phyloP scores from a whole-genome alignment of 2,797 vertebrate species.

The Passerculus sandwichensis region DNA sequence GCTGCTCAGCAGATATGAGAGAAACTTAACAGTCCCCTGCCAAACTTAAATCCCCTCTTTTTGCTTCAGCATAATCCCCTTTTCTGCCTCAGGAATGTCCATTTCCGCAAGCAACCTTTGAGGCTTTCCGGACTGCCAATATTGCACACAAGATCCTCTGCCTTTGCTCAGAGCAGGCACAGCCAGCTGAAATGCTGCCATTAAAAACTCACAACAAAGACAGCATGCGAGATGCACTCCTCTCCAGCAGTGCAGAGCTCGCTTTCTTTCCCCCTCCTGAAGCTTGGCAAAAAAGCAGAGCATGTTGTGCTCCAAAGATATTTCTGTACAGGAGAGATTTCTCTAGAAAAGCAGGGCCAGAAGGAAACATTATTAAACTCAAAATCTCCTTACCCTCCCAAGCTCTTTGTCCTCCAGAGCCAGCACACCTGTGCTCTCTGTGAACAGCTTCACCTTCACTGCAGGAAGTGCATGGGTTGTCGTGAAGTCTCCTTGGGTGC shows the following conservation, averaged over 20 bases:
- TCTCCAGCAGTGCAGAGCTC: conserved; percentile 30
- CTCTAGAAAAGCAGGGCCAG: conserved; percentile 31
- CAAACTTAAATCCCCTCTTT: conserved; percentile 42
- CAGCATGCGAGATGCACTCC: conserved; percentile 29
- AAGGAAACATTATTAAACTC: conserved; percentile 12
- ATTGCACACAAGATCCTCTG: conserved; percentile 31
- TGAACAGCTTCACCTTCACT: conserved; percentile 98
- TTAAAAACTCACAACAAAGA: conserved; percentile 31
- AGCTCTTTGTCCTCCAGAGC: conserved; percentile 98
- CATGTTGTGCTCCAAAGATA: conserved; percentile 38
- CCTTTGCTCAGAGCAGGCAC: conserved; percentile 20
- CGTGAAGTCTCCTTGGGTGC: conserved; percentile 97
- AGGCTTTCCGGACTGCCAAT: conserved; percentile 37
- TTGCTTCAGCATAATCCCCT: conserved; percentile 49
- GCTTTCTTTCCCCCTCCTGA: not conserved
- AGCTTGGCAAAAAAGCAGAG: conserved; percentile 60
- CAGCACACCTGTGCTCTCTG: conserved; percentile 95
- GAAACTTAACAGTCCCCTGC: not conserved
- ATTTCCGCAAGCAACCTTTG: conserved; percentile 48
- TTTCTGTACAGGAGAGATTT: conserved; percentile 52
- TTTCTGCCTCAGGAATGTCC: conserved; percentile 60
- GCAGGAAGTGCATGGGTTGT: conserved; percentile 95
- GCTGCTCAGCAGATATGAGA: conserved; percentile 44
- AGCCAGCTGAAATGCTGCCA: conserved; percentile 54
- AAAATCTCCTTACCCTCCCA: conserved; percentile 85